Base-by-base conservation (phyloP, 2,888 invertebrate genomes). In the Camptogramma bilineatum region DNA sequence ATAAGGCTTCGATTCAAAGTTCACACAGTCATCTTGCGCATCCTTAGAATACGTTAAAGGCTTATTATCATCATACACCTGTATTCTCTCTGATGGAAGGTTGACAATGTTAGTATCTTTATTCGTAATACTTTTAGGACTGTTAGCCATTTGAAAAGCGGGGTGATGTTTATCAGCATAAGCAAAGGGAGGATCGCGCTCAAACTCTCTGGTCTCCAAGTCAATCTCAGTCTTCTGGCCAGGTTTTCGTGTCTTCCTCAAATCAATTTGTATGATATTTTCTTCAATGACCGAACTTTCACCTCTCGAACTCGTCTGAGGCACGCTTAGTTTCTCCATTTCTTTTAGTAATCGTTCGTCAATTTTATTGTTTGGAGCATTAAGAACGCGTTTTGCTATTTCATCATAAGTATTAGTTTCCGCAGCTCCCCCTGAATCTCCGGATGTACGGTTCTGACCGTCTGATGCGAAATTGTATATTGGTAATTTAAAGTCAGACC, bases 291-390 rank as follows among this genome's bases (percentile, higher is more conserved):
- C 9, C 5, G 66, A 50, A 10, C 44, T 47, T 42, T 58, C 62
- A 28, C 47, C 28, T 28, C 51, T 47, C 39, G 51, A 52, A 39
- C 58, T 54, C 1, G 69, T 44, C 5, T 73, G 68, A 21, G 76
- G 71, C 10, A 78, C 62, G 4, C 73, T 78, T 0, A 78, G 51
- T 53, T 75, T 75, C 28, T 78, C 72, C 71, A 85, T 78, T 73
- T 84, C 84, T 59, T 73, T 74, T 0, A 82, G 55, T 19, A 85
- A 46, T 21, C 70, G 67, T 53, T 79, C 71, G 31, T 85, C 85
- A 28, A 86, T 76, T 54, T 79, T 62, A 16, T 63, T 64, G 8
- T 59, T 51, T 2, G 81, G 77, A 17, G 73, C 63, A 34, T 79
- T 73, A 4, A 83, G 62, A 61, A 79, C 80, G 9, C 76, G 75